Percentiles rank a stretch among this genome's conserved stretches.
phyloP scores from a whole-genome alignment of 2,888 invertebrate genomes.

The Cheilosia grossa region DNA sequence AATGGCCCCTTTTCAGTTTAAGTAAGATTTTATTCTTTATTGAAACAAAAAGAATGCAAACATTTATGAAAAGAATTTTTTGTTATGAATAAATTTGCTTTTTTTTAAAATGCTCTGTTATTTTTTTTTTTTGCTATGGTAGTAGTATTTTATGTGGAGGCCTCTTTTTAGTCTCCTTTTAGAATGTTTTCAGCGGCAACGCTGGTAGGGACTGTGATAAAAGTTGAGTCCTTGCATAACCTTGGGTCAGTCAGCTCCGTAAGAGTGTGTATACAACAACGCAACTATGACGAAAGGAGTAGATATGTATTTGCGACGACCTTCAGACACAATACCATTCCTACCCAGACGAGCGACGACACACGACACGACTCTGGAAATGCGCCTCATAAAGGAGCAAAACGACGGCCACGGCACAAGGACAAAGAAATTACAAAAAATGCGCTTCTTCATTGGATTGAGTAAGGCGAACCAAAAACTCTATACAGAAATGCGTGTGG shows the following conservation, averaged over 20 bases:
- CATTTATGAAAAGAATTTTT: too few relatives aligned
- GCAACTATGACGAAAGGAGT: constrained; percentile 8
- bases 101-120: too few relatives aligned
- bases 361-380: constrained; percentile 3
- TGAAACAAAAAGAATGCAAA: too few relatives aligned
- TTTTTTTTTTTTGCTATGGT: too few relatives aligned
- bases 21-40: too few relatives aligned
- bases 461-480: background rate
- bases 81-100: too few relatives aligned
- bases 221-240: constrained; percentile 36
- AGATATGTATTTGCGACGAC: constrained; percentile 17
- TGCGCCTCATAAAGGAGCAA: background rate
- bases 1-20: too few relatives aligned
- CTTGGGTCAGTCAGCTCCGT: constrained; percentile 32
- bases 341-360: background rate
- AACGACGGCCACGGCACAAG: background rate
- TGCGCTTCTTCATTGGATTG: constrained; percentile 31
- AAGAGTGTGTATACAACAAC: constrained; percentile 7
- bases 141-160: too few relatives aligned
- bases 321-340: constrained; percentile 42
- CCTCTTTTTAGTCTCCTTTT: too few relatives aligned
- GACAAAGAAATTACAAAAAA: constrained; percentile 37
- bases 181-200: too few relatives aligned
- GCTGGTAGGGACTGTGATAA: background rate
- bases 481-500: constrained; percentile 12